Evolutionary conservation across 2,113 vertebrate species (phyloP).

Genomic region (Osmerus mordax): DNA sequence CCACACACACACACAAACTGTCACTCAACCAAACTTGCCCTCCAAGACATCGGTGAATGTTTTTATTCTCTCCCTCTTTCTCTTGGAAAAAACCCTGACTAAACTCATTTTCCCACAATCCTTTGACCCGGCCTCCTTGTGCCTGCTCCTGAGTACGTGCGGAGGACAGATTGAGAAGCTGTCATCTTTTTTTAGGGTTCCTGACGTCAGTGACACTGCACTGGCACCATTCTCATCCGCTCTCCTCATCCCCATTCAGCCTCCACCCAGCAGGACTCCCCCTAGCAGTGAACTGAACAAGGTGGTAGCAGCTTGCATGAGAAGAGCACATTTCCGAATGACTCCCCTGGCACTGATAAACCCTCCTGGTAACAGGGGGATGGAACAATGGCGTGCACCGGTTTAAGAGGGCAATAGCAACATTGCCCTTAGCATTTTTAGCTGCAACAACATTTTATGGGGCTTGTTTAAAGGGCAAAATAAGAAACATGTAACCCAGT

Average conservation of each 20-base stretch:
- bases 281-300: conserved; percentile 26
- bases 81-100: conserved; percentile 27
- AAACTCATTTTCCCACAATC: conserved; percentile 31
- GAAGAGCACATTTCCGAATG: conserved; percentile 72
- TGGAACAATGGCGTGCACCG: conserved; percentile 64
- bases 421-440: conserved; percentile 68
- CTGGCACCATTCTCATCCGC: conserved; percentile 35
- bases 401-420: conserved; percentile 67
- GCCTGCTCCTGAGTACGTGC: conserved; percentile 43
- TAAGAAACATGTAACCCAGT: conserved; percentile 61
- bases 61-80: conserved; percentile 27
- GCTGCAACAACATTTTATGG: conserved; percentile 73
- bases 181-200: conserved; percentile 27
- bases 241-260: background rate
- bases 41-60: conserved; percentile 40
- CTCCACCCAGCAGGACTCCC: conserved; percentile 35
- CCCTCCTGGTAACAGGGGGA: conserved; percentile 61
- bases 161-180: conserved; percentile 40
- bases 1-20: conserved; percentile 48
- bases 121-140: conserved; percentile 13
- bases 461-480: conserved; percentile 55
- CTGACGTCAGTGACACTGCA: conserved; percentile 60
- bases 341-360: conserved; percentile 67
- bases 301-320: conserved; percentile 70
- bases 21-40: conserved; percentile 45